These are phyloP conservation scores for Thoracochromis brauschi DNA, from an alignment of 2,113 vertebrate species.

Conservation along the genomic window DNA sequence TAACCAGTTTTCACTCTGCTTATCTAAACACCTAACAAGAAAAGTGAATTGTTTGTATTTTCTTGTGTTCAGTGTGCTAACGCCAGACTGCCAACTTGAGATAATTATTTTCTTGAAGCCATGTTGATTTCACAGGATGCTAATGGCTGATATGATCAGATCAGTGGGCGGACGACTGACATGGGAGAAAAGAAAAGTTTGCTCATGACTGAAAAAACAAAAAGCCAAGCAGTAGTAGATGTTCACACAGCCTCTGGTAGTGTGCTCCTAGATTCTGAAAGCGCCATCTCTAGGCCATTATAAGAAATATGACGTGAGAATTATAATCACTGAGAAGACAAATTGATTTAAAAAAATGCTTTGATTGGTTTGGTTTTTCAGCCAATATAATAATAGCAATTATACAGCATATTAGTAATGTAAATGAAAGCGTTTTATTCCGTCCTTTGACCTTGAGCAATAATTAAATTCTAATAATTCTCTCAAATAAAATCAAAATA, in stretches of 20 bases:
- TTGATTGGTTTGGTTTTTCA: not conserved
- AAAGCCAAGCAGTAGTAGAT: not conserved
- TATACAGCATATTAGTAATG: not conserved
- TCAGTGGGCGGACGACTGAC: not conserved
- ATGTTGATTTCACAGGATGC: not conserved
- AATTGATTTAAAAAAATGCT: not conserved
- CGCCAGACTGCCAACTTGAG: not conserved
- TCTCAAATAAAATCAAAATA: not conserved
- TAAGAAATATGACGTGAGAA: not conserved
- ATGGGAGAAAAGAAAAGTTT: not conserved
- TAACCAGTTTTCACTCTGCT: not conserved
- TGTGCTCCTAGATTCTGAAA: slow-evolving; percentile 4
- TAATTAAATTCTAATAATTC: not conserved
- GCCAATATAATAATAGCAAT: not conserved
- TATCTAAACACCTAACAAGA: not conserved
- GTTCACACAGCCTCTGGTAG: not conserved
- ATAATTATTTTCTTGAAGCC: not conserved
- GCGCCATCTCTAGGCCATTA: slow-evolving; percentile 54
- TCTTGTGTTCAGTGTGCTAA: not conserved
- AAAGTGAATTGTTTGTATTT: not conserved
- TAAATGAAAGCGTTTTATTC: not conserved
- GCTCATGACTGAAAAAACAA: slow-evolving; percentile 1
- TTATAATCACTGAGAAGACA: not conserved
- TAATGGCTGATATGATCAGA: not conserved
- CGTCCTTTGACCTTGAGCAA: not conserved